Evolutionary conservation across 2,888 invertebrate species (phyloP), one percentile per base, ranked within the genome.

Genomic region (Epinotia bilunana): DNA sequence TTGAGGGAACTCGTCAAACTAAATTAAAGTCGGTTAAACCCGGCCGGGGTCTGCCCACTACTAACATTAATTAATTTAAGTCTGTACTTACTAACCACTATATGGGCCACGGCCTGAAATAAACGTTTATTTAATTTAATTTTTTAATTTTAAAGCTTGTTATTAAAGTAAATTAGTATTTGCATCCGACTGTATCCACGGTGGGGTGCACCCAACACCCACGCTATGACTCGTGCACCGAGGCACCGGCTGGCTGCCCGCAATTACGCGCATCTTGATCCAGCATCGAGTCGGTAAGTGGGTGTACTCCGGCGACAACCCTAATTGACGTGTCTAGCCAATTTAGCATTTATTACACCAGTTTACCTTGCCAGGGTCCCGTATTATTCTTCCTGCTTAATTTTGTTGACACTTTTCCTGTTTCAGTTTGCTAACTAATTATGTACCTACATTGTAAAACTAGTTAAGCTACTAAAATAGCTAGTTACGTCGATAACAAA

Each of bases 271-370:
- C 53, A 28, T 61, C 53, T 62, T 70, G 61, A 39, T 55, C 49
- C 65, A 65, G 64, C 83, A 82, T 81, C 78, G 84, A 87, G 89
- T 88, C 87, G 84, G 79, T 87, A 88, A 89, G 87, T 88, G 87
- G 86, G 64, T 75, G 77, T 79, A 78, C 83, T 55, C 72, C 58
- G 62, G 74, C 71, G 55, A 69, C 76, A 72, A 74, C 72, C 72
- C 64, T 75, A 75, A 70, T 76, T 76, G 73, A 57, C 74, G 67
- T 63, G 53, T 65, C 62, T 67, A 65, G 61, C 53, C 73, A 57
- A 64, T 65, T 71, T 65, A 71, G n/a, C 53, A 74, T 70, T 65
- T 60, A 58, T 49, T n/a, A 28, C n/a, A 23, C 69, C 60, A 33
- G 33, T 18, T 49, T 23, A 33, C 11, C 55, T 53, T 39, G 53